Percentiles rank a stretch among this genome's conserved stretches.
phyloP scores from a whole-genome alignment of 2,888 invertebrate species.

The Agrochola macilenta region DNA sequence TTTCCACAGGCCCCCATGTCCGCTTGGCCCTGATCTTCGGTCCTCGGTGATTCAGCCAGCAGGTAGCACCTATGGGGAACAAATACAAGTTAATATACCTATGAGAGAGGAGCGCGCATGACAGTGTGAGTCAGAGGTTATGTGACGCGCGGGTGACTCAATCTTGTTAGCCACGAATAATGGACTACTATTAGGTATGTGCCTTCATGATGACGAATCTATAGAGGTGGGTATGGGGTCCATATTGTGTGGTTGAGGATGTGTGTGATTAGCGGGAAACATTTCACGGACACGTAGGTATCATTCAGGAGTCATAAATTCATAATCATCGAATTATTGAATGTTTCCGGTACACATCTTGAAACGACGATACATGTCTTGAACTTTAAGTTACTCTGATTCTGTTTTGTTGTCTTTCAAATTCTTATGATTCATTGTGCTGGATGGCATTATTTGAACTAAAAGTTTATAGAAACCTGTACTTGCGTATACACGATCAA shows the following conservation, averaged over 20 bases:
- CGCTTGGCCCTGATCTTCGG: conserved; percentile 67
- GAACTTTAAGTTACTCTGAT: neutral
- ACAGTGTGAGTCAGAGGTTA: conserved; percentile 73
- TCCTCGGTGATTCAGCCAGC: conserved; percentile 79
- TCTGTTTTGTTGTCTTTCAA: neutral
- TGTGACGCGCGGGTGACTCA: conserved; percentile 80
- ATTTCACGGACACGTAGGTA: neutral
- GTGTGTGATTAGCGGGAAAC: neutral
- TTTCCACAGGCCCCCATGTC: conserved; percentile 61
- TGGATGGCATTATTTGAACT: neutral
- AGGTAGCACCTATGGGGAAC: conserved; percentile 84
- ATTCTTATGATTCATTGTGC: neutral
- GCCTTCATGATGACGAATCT: conserved; percentile 67
- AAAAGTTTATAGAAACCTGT: conserved; percentile 9
- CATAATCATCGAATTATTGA: neutral
- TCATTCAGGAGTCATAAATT: neutral
- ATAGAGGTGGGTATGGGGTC: conserved; percentile 43
- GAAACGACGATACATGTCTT: neutral
- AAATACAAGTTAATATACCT: conserved; percentile 75
- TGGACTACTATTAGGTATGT: conserved; percentile 59
- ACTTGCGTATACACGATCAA: too few relatives aligned
- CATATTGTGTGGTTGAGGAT: conserved; percentile 14
- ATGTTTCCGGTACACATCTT: neutral
- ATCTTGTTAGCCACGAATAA: conserved; percentile 77
- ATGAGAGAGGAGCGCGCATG: conserved; percentile 76